Evolutionary conservation across 2,797 vertebrate genomes (phyloP).

Genomic region (Psittacula echo): DNA sequence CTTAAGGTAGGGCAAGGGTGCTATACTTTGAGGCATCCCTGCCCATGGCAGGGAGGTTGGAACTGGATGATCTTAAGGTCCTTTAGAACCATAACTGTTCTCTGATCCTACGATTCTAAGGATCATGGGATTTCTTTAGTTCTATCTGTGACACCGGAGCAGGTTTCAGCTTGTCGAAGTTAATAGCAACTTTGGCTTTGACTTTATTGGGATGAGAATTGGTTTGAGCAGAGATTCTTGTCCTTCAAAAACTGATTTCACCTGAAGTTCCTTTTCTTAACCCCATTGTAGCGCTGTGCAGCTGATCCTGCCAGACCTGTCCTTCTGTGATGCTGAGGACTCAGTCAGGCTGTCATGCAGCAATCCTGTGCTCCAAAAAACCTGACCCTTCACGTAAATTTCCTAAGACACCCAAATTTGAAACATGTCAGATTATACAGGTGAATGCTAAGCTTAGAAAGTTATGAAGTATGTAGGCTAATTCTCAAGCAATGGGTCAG

Average conservation of each 20-base stretch:
- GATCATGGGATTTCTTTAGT: background rate
- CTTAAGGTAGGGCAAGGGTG: background rate
- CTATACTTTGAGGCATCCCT: too few relatives aligned
- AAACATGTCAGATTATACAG: rapidly evolving
- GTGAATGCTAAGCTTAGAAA: background rate
- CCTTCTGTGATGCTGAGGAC: background rate
- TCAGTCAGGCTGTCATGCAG: background rate
- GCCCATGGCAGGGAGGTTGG: too few relatives aligned
- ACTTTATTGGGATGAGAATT: background rate
- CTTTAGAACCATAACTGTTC: too few relatives aligned
- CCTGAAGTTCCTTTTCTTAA: background rate
- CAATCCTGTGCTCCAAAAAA: background rate
- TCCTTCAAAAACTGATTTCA: background rate
- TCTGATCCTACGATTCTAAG: too few relatives aligned
- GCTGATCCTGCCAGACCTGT: background rate
- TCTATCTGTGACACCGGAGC: background rate
- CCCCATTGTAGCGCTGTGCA: background rate
- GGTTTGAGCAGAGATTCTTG: background rate
- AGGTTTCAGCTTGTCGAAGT: background rate
- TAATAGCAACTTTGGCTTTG: background rate
- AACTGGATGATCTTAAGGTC: too few relatives aligned
- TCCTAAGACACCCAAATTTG: background rate
- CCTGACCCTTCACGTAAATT: background rate
- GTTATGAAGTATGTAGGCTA: rapidly evolving
- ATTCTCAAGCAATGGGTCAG: background rate